These are phyloP conservation scores for Agelaius tricolor DNA, from an alignment of 2,113 vertebrate species.

Conservation along the genomic window DNA sequence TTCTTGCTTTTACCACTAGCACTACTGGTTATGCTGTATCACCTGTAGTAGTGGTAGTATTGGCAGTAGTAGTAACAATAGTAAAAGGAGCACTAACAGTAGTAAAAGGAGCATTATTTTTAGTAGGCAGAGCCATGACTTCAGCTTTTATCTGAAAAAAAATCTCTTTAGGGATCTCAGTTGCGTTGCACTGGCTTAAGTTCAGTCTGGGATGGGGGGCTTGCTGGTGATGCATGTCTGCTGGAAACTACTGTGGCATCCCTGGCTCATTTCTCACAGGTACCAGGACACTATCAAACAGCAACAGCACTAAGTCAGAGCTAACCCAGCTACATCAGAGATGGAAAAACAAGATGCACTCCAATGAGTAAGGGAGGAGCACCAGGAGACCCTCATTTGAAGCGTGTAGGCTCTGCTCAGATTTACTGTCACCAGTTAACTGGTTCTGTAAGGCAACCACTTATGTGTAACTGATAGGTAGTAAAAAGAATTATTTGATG, in stretches of 20 bases:
- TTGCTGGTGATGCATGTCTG: background rate
- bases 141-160: background rate
- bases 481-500: constrained; percentile 67
- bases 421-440: constrained; percentile 58
- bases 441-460: constrained; percentile 56
- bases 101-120: background rate
- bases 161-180: background rate
- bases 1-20: background rate
- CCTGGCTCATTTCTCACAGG: background rate
- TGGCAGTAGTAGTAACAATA: background rate
- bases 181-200: background rate
- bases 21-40: background rate
- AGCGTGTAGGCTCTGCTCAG: background rate
- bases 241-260: background rate
- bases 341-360: background rate
- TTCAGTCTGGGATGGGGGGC: background rate
- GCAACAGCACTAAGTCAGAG: background rate
- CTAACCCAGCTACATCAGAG: background rate
- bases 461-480: constrained; percentile 64
- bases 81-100: background rate
- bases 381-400: background rate
- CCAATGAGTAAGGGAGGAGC: background rate
- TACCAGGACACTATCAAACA: background rate
- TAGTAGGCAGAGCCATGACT: background rate
- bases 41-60: background rate